Conservation (phyloP, 2,888 invertebrate genomes). For the Conus canariensis region DNA sequence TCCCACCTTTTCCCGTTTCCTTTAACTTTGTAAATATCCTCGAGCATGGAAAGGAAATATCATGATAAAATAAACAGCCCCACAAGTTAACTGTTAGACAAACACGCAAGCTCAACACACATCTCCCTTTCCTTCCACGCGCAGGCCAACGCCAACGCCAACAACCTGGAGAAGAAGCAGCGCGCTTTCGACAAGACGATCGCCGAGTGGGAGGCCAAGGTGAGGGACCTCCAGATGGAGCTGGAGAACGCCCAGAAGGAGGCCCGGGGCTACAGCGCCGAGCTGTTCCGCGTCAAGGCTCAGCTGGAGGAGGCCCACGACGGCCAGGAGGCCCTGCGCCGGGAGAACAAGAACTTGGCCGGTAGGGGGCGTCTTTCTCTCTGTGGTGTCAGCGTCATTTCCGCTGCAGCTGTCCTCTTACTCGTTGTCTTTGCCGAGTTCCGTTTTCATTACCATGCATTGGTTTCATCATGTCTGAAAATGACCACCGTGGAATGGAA, state of each 20-base stretch:
- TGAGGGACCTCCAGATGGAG: slow-evolving; percentile 91
- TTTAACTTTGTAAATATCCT: too few relatives aligned
- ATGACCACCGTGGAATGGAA: too few relatives aligned
- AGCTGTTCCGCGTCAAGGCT: slow-evolving; percentile 98
- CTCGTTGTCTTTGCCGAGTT: too few relatives aligned
- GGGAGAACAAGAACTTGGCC: slow-evolving; percentile 99
- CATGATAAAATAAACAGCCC: too few relatives aligned
- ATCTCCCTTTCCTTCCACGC: neutral
- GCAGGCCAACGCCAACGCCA: slow-evolving; percentile 82
- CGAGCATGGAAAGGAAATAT: too few relatives aligned
- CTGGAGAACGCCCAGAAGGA: slow-evolving; percentile 99
- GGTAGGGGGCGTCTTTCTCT: slow-evolving; percentile 62
- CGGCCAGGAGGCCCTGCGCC: slow-evolving; percentile 97
- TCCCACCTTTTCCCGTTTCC: too few relatives aligned
- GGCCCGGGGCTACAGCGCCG: slow-evolving; percentile 99
- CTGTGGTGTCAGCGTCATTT: neutral
- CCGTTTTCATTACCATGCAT: neutral
- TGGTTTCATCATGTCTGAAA: neutral
- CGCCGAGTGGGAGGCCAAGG: slow-evolving; percentile 99
- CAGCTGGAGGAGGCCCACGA: slow-evolving; percentile 98
- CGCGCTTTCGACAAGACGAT: slow-evolving; percentile 99
- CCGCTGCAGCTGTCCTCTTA: neutral
- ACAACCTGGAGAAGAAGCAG: slow-evolving; percentile 98
- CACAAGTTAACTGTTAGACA: too few relatives aligned
- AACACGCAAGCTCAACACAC: too few relatives aligned